phyloP scores from a whole-genome alignment of 2,888 invertebrate species.

The Sphinx pinastri region DNA sequence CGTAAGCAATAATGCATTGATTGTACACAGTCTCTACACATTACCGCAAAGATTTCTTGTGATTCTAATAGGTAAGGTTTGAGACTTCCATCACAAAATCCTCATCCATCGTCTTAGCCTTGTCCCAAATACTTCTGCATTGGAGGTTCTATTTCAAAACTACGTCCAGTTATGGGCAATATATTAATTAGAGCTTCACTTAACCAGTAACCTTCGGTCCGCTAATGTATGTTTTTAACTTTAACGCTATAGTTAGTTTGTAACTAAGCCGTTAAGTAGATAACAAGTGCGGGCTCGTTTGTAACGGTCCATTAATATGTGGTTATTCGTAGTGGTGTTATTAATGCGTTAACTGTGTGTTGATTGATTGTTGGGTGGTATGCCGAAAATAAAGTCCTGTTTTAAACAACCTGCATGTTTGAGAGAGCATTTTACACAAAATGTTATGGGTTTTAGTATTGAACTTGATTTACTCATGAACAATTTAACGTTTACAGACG shows the following conservation, averaged over 20 bases:
- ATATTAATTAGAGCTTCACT: conserved; percentile 54
- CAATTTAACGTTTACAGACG: too few species aligned
- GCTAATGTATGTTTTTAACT: conserved; percentile 27
- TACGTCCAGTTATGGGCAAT: conserved; percentile 31
- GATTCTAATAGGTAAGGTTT: too few species aligned
- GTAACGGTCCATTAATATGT: conserved; percentile 5
- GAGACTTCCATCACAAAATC: background rate
- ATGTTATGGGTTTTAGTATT: too few species aligned
- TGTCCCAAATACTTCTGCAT: background rate
- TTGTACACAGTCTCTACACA: too few species aligned
- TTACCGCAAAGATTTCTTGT: too few species aligned
- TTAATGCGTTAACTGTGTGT: conserved; percentile 8
- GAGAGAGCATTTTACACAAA: too few species aligned
- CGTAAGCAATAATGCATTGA: too few species aligned
- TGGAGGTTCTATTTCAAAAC: conserved; percentile 5
- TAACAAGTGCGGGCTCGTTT: conserved; percentile 33
- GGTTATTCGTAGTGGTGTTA: background rate
- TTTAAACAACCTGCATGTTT: too few species aligned
- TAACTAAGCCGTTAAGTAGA: conserved; percentile 34
- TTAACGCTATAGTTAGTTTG: conserved; percentile 34
- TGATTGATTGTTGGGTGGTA: background rate
- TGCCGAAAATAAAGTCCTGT: too few species aligned
- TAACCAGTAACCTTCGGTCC: conserved; percentile 46
- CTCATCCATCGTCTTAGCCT: background rate
- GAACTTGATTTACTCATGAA: too few species aligned